These are phyloP conservation scores for Pelodytes ibericus DNA, from an alignment of 2,797 vertebrate species.

Conservation along the genomic window DNA sequence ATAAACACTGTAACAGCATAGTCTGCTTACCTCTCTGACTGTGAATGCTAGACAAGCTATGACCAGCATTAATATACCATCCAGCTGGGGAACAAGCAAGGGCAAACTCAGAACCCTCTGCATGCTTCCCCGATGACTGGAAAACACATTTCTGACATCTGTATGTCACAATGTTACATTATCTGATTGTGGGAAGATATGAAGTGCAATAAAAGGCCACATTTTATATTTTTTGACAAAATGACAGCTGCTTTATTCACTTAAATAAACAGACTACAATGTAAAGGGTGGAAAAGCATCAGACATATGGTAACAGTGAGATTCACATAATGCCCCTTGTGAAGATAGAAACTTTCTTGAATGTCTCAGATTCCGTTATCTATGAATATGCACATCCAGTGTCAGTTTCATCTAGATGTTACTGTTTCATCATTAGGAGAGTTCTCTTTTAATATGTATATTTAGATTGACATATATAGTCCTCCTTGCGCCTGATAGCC, in stretches of 20 bases:
- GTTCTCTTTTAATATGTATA: not conserved
- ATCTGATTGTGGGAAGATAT: slow-evolving; percentile 32
- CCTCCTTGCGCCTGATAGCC: too few relatives aligned
- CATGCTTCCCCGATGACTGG: slow-evolving; percentile 33
- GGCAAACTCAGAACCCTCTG: slow-evolving; percentile 19
- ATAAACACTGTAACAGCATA: slow-evolving; percentile 9
- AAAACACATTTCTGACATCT: slow-evolving; percentile 22
- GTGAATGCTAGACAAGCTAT: slow-evolving; percentile 40
- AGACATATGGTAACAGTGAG: slow-evolving; percentile 6
- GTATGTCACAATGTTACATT: slow-evolving; percentile 25
- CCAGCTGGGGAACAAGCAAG: slow-evolving; percentile 18
- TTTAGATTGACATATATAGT: too few relatives aligned
- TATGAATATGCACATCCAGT: slow-evolving; percentile 1
- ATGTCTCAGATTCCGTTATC: not conserved
- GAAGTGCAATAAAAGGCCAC: slow-evolving; percentile 20
- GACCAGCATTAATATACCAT: slow-evolving; percentile 19
- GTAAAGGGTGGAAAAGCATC: not conserved
- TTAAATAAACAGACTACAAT: not conserved
- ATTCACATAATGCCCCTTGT: slow-evolving; percentile 8
- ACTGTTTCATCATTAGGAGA: not conserved
- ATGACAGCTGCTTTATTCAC: slow-evolving; percentile 14
- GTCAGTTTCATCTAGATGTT: slow-evolving; percentile 24
- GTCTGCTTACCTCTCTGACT: not conserved
- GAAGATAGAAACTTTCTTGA: slow-evolving; percentile 10
- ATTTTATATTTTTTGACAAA: slow-evolving; percentile 23